Evolutionary conservation across 2,113 vertebrate species (phyloP).

Genomic region (Apodemus speciosus): DNA sequence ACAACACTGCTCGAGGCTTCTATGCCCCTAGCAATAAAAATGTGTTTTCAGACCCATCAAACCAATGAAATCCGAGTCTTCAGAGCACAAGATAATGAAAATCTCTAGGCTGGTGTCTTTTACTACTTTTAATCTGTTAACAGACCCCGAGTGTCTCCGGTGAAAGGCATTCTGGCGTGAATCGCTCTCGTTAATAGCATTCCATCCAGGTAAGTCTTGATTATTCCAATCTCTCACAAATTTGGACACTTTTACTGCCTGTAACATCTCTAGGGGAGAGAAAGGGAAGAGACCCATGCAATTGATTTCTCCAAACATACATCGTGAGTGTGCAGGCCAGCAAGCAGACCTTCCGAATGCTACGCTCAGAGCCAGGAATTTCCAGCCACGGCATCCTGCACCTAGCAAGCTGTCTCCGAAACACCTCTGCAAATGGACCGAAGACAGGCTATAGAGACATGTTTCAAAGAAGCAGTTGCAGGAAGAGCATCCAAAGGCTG

Average conservation of each 20-base stretch:
- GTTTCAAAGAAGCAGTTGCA: not conserved
- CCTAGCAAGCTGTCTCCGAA: not conserved
- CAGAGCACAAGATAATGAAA: slow-evolving; percentile 77
- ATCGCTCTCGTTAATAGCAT: slow-evolving; percentile 64
- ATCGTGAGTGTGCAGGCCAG: slow-evolving; percentile 14
- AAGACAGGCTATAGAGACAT: not conserved
- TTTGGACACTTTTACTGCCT: slow-evolving; percentile 72
- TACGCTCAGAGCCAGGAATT: not conserved
- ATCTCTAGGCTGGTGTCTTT: slow-evolving; percentile 75
- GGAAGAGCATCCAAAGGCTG: not conserved
- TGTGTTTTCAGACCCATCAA: slow-evolving; percentile 59
- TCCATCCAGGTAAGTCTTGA: slow-evolving; percentile 71
- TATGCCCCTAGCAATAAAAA: slow-evolving; percentile 63
- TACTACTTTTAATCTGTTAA: slow-evolving; percentile 80
- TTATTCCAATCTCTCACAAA: slow-evolving; percentile 77
- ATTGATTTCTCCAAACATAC: slow-evolving; percentile 69
- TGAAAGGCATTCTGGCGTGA: slow-evolving; percentile 58
- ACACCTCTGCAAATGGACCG: not conserved
- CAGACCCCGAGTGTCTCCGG: slow-evolving; percentile 56
- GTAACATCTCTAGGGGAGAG: slow-evolving; percentile 47
- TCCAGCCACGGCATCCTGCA: slow-evolving; percentile 1
- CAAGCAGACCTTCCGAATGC: slow-evolving; percentile 36
- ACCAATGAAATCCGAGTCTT: slow-evolving; percentile 65
- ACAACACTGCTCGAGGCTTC: slow-evolving; percentile 63
- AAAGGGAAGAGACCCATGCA: slow-evolving; percentile 37